Conservation (phyloP, 2,113 vertebrate species). For the Aldabrachelys gigantea region DNA sequence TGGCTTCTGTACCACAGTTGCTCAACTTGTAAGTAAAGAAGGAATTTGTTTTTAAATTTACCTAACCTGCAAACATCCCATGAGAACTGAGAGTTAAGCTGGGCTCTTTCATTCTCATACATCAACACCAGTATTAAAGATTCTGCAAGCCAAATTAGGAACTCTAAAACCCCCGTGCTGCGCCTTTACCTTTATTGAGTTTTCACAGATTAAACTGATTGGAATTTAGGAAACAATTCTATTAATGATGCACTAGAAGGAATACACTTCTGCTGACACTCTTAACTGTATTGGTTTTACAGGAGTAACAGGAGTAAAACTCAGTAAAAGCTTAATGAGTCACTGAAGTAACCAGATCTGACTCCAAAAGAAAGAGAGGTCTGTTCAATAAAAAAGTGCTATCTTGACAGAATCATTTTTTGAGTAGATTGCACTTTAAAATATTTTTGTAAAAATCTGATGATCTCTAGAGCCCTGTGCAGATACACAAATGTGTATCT, state of each 20-base stretch:
- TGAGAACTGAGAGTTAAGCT: background rate
- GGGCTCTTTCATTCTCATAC: background rate
- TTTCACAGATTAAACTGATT: background rate
- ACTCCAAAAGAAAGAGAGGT: background rate
- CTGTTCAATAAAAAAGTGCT: conserved; percentile 3
- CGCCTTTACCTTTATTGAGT: background rate
- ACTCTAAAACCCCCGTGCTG: background rate
- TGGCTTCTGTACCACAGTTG: background rate
- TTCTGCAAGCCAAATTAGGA: background rate
- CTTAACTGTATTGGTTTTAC: background rate
- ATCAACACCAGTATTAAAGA: background rate
- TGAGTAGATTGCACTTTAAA: background rate
- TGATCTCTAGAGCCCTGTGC: too few species aligned
- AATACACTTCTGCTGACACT: background rate
- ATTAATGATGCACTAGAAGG: background rate
- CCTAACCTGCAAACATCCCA: background rate
- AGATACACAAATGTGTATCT: too few species aligned
- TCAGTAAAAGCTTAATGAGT: background rate
- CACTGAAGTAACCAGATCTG: background rate
- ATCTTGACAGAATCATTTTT: background rate
- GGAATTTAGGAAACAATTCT: background rate
- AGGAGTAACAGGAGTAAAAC: background rate
- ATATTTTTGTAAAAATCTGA: background rate
- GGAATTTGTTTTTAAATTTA: background rate
- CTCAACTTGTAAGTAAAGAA: background rate